Base-by-base conservation (phyloP, 2,113 vertebrate genomes). In the Sinocyclocheilus anophthalmus region DNA sequence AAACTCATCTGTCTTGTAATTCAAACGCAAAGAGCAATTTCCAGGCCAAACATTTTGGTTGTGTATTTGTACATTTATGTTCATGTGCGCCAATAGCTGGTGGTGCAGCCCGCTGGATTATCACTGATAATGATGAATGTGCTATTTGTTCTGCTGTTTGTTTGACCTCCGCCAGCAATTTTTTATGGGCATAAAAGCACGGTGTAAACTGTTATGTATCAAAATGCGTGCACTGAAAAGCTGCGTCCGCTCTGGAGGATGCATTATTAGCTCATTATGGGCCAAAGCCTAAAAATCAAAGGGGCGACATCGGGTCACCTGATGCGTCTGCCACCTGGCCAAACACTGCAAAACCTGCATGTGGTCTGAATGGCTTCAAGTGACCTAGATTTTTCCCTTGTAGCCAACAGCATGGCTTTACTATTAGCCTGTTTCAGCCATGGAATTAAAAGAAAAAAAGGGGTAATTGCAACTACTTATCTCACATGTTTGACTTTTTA, bases 1-100 rank as follows among this genome's bases (percentile, higher is more conserved):
- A 82, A 26, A 70, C 80, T 67, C 63, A 82, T 82, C 80, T 14
- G 80, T 82, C 80, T 82, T 70, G 22, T 33, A 70, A 70, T 70
- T 50, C 80, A 53, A 50, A 53, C 24, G 18, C 79, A 26, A 45
- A 57, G 30, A 57, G 76, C 16, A 22, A 57, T 57, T 78, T 78
- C 26, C 10, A 78, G 22, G 37, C 37, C 9, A 81, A 81, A 48
- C 33, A 8, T 50, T 81, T 63, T 26, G 80, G 4, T 82, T 82
- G 24, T 69, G 63, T 69, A 18, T 82, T 82, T 82, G 79, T 50
- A 20, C 61, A 65, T 67, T 50, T 81, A 16, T 13, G 18, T 59
- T 12, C 13, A 26, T 50, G 45, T 65, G 78, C 14, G 16, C 37
- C 39, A 48, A 48, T 30, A 24, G 61, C 79, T 81, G 11, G 39